A percentile compares a stretch with the other conserved stretches of the same genome.
Evolutionary conservation across 2,888 invertebrate genomes (phyloP).

Genomic region (Sthenelais limicola): DNA sequence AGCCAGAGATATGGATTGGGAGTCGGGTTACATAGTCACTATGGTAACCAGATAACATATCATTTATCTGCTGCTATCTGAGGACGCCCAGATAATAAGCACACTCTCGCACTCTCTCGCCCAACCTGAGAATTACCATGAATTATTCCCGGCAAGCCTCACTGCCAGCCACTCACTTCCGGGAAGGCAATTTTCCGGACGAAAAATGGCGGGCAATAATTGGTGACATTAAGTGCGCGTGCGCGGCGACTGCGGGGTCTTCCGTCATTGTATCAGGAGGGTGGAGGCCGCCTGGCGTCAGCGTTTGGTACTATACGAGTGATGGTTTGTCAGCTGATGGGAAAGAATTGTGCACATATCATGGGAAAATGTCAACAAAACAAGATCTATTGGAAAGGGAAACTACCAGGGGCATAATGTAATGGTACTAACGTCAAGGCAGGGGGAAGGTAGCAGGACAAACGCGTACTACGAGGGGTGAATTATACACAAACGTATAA

Average conservation of each 20-base stretch:
- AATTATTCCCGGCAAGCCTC: slow-evolving; percentile 15
- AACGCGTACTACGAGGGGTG: no score
- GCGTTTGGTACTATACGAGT: no score
- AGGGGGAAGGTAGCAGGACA: no score
- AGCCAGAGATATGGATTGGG: no score
- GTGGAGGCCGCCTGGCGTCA: neutral
- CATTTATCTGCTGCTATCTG: slow-evolving; percentile 11
- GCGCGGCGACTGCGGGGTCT: slow-evolving; percentile 2
- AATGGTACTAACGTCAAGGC: no score
- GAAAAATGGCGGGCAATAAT: slow-evolving; percentile 39
- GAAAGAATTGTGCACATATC: no score
- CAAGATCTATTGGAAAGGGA: no score
- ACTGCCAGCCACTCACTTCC: slow-evolving; percentile 25
- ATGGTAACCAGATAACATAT: slow-evolving; percentile 18
- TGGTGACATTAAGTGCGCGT: slow-evolving; percentile 35
- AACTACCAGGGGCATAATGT: no score
- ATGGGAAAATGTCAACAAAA: no score
- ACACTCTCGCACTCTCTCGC: slow-evolving; percentile 5
- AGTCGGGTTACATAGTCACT: slow-evolving; percentile 10
- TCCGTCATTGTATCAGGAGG: slow-evolving; percentile 27
- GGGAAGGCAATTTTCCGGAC: slow-evolving; percentile 30
- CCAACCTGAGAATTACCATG: slow-evolving; percentile 14
- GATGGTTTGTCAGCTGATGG: no score
- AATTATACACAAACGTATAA: no score
- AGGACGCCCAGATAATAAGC: neutral